These are phyloP conservation scores for Etheostoma spectabile DNA, from an alignment of 2,113 vertebrate genomes.

Conservation along the genomic window DNA sequence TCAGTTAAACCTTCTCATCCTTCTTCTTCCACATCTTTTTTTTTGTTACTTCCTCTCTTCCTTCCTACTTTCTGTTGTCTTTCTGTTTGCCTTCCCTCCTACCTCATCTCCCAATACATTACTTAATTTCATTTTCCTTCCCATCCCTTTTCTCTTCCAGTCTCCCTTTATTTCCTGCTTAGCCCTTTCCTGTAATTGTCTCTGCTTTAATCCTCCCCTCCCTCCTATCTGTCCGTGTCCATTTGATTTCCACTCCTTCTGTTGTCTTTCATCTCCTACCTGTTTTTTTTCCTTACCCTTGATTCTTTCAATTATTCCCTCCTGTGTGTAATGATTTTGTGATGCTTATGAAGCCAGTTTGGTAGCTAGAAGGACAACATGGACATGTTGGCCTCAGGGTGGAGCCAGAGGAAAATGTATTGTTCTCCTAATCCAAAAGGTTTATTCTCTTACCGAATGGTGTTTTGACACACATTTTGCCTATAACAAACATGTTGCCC, in stretches of 20 bases:
- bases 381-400: neutral
- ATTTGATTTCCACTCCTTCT: neutral
- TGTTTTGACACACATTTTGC: too few relatives aligned
- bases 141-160: neutral
- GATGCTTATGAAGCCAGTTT: neutral
- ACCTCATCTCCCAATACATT: too few relatives aligned
- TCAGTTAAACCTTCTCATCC: slow-evolving; percentile 3
- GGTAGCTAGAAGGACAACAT: neutral
- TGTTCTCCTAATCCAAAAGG: neutral
- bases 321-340: neutral
- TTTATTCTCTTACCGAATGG: neutral
- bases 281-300: neutral
- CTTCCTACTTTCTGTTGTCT: neutral
- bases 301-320: neutral
- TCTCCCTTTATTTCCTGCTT: neutral
- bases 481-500: too few relatives aligned
- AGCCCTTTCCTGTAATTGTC: neutral
- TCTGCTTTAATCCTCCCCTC: neutral
- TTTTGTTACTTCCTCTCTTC: neutral
- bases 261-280: neutral
- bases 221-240: neutral
- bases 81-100: neutral
- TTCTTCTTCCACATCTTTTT: neutral
- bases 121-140: neutral
- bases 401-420: neutral